Conservation (phyloP, 1,140 invertebrate genomes). For the Aphelinus certus region DNA sequence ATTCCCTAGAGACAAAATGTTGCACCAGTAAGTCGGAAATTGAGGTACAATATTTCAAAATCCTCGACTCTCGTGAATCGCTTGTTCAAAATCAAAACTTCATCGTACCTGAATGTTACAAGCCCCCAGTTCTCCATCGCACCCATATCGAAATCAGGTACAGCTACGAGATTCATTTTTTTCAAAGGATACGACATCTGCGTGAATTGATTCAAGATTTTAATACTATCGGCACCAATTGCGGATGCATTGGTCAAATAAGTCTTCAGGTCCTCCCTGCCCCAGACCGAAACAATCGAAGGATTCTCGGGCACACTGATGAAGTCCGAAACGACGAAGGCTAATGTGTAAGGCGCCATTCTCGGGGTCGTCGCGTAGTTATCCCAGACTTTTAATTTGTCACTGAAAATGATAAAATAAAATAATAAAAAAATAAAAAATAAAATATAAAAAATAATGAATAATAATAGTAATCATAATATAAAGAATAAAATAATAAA, state of each 20-base stretch:
- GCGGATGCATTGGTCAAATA: constrained; percentile 67
- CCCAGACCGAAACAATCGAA: constrained; percentile 62
- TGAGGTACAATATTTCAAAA: too few relatives aligned
- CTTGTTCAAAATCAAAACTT: background rate
- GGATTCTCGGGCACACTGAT: background rate
- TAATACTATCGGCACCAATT: constrained; percentile 63
- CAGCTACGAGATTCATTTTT: constrained; percentile 77
- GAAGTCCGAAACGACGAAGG: constrained; percentile 70
- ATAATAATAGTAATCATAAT: background rate
- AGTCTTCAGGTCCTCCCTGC: constrained; percentile 67
- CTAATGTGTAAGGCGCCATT: constrained; percentile 90
- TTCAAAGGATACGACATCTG: constrained; percentile 55
- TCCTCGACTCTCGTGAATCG: too few relatives aligned
- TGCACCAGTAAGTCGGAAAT: background rate
- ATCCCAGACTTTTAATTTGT: constrained; percentile 62
- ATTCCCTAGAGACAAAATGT: constrained; percentile 65
- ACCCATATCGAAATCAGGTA: constrained; percentile 70
- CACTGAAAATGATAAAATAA: constrained; percentile 16
- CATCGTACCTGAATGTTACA: constrained; percentile 69
- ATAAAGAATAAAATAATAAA: background rate
- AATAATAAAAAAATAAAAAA: background rate
- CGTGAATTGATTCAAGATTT: constrained; percentile 56
- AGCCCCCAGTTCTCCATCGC: constrained; percentile 69
- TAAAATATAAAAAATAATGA: constrained; percentile 1
- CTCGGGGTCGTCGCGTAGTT: constrained; percentile 71